Evolutionary conservation across 2,797 vertebrate genomes (phyloP).

Genomic region (Tapera naevia): DNA sequence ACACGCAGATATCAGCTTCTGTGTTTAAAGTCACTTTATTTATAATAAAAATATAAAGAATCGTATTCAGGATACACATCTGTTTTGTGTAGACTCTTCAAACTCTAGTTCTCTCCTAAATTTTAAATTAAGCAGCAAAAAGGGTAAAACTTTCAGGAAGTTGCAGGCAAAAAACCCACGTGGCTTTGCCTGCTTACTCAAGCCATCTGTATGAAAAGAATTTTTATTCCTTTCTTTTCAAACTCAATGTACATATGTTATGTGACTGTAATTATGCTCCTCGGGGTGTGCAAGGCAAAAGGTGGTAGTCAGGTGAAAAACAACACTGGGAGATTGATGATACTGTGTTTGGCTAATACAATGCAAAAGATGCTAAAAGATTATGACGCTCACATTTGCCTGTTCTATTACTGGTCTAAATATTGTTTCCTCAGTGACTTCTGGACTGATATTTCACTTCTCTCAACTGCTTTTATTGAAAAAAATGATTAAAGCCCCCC

Average conservation of each 20-base stretch:
- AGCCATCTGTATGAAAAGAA: constrained; percentile 64
- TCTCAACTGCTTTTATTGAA: constrained; percentile 61
- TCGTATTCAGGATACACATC: background rate
- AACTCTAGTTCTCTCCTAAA: background rate
- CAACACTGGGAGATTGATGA: constrained; percentile 76
- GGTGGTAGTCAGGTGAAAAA: constrained; percentile 67
- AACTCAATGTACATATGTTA: constrained; percentile 58
- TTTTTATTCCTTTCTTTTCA: constrained; percentile 70
- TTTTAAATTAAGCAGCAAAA: constrained; percentile 7
- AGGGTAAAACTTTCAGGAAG: constrained; percentile 34
- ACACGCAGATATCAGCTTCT: background rate
- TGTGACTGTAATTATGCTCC: constrained; percentile 64
- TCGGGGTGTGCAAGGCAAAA: constrained; percentile 60
- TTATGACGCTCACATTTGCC: constrained; percentile 61
- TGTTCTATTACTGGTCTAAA: constrained; percentile 57
- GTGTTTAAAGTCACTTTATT: background rate
- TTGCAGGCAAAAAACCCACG: background rate
- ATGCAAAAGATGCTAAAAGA: constrained; percentile 69
- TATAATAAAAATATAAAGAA: background rate
- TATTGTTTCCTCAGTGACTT: constrained; percentile 63
- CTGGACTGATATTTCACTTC: constrained; percentile 64
- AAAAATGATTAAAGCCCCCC: constrained; percentile 29
- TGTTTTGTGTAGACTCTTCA: background rate
- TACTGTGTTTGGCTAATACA: constrained; percentile 65
- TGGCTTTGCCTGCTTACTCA: constrained; percentile 9